Conservation (phyloP, 1,140 invertebrate genomes). For the Ruditapes philippinarum region DNA sequence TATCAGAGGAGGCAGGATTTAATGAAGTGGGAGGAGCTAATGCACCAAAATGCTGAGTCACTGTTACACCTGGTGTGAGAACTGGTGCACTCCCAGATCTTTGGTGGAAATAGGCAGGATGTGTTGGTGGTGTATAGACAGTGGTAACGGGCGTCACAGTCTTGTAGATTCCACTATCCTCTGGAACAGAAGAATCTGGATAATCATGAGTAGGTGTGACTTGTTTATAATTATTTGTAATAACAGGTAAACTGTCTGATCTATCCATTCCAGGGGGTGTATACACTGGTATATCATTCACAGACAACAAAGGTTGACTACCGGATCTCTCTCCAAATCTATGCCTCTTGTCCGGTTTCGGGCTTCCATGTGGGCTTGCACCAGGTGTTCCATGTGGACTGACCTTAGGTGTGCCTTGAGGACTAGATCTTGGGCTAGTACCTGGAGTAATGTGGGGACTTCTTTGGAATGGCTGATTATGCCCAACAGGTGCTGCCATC, state of each 20-base stretch:
- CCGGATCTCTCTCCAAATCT: slow-evolving; percentile 72
- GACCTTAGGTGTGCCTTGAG: slow-evolving; percentile 71
- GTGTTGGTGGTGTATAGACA: background rate
- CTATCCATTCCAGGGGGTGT: slow-evolving; percentile 74
- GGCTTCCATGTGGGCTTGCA: slow-evolving; percentile 69
- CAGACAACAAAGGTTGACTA: slow-evolving; percentile 79
- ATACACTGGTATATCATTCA: slow-evolving; percentile 64
- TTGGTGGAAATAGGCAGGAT: slow-evolving; percentile 80
- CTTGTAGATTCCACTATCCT: slow-evolving; percentile 60
- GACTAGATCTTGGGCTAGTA: slow-evolving; percentile 56
- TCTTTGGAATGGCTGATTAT: background rate
- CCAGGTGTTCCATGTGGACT: slow-evolving; percentile 73
- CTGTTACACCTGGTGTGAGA: slow-evolving; percentile 86
- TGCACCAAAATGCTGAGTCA: slow-evolving; percentile 49
- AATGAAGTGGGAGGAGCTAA: slow-evolving; percentile 31
- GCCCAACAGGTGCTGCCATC: slow-evolving; percentile 46
- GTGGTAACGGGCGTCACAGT: slow-evolving; percentile 9
- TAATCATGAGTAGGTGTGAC: slow-evolving; percentile 6
- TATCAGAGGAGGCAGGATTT: slow-evolving; percentile 80
- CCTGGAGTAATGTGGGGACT: slow-evolving; percentile 21
- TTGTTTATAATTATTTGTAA: slow-evolving; percentile 49
- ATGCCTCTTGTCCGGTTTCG: slow-evolving; percentile 68
- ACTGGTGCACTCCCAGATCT: slow-evolving; percentile 88
- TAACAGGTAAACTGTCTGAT: slow-evolving; percentile 80
- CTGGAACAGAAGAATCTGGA: background rate